Percentiles rank a stretch among this genome's conserved stretches.
Conservation (phyloP, 2,888 invertebrate genomes). For the Dermolepida albohirtum region DNA sequence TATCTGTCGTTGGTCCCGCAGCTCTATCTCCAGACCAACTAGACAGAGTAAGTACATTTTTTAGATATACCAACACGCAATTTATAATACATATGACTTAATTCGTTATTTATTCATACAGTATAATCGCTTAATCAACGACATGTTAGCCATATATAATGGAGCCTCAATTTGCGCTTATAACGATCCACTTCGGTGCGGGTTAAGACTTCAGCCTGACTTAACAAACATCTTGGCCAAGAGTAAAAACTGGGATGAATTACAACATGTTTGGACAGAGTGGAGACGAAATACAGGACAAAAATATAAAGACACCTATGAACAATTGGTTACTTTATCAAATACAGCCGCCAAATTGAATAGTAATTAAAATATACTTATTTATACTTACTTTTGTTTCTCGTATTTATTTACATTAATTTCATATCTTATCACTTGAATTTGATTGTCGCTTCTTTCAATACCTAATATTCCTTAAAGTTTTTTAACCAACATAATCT, state of each 20-base stretch:
- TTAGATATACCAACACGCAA: background rate
- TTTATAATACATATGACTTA: background rate
- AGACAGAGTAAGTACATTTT: slow-evolving; percentile 75
- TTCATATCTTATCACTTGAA: too few species aligned
- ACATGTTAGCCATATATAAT: slow-evolving; percentile 90
- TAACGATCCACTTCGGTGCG: slow-evolving; percentile 86
- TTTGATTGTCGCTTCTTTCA: too few species aligned
- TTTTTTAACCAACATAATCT: too few species aligned
- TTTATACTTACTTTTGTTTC: too few species aligned
- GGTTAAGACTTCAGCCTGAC: slow-evolving; percentile 84
- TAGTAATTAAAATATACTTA: slow-evolving; percentile 78
- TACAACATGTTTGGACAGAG: slow-evolving; percentile 89
- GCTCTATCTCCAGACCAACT: slow-evolving; percentile 86
- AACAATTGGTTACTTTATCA: slow-evolving; percentile 82
- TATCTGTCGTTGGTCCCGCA: slow-evolving; percentile 86
- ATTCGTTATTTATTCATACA: slow-evolving; percentile 62
- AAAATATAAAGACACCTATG: slow-evolving; percentile 81
- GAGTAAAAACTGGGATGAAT: slow-evolving; percentile 87
- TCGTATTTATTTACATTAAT: too few species aligned
- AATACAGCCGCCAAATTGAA: slow-evolving; percentile 85
- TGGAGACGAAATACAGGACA: slow-evolving; percentile 89
- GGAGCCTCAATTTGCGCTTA: slow-evolving; percentile 86
- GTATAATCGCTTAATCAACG: slow-evolving; percentile 89
- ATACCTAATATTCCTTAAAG: too few species aligned
- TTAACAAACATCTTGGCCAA: slow-evolving; percentile 81